These are phyloP conservation scores for Labeo catla DNA, from an alignment of 2,113 vertebrate genomes.

Conservation along the genomic window DNA sequence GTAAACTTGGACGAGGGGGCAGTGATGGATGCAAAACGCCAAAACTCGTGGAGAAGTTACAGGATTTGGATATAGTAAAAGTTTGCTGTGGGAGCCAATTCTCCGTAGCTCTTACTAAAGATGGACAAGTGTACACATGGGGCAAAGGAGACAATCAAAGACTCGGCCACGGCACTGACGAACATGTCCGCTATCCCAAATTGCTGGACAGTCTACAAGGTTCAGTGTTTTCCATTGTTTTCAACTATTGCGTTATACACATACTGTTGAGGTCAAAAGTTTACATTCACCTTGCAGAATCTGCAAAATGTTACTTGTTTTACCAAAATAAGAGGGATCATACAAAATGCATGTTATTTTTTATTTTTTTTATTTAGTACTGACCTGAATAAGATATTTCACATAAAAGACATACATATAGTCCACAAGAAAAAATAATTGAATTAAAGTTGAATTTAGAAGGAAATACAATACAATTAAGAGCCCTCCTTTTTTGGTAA, in stretches of 20 bases:
- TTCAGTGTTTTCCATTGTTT: conserved; percentile 52
- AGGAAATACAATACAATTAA: too few species aligned
- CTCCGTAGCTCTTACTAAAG: conserved; percentile 93
- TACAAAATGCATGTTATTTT: too few species aligned
- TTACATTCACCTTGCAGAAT: too few species aligned
- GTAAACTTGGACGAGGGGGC: conserved; percentile 94
- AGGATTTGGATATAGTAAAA: conserved; percentile 92
- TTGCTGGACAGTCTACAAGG: conserved; percentile 92
- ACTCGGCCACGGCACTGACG: conserved; percentile 94
- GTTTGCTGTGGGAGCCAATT: conserved; percentile 97
- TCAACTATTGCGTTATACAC: not conserved
- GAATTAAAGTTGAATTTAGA: too few species aligned
- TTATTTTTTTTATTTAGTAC: too few species aligned
- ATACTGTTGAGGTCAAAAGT: too few species aligned
- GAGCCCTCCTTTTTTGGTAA: too few species aligned
- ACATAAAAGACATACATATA: too few species aligned
- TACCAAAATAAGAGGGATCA: too few species aligned
- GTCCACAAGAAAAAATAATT: too few species aligned
- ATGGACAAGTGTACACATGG: conserved; percentile 97
- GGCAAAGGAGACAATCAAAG: conserved; percentile 98
- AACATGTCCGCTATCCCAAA: conserved; percentile 95
- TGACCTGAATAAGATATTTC: too few species aligned
- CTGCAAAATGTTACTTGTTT: too few species aligned
- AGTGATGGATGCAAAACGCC: conserved; percentile 98
- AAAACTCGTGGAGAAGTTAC: conserved; percentile 94